Percentiles rank a stretch among this genome's conserved stretches.
Evolutionary conservation across 2,797 vertebrate species (phyloP).

Genomic region (Liasis olivaceus): DNA sequence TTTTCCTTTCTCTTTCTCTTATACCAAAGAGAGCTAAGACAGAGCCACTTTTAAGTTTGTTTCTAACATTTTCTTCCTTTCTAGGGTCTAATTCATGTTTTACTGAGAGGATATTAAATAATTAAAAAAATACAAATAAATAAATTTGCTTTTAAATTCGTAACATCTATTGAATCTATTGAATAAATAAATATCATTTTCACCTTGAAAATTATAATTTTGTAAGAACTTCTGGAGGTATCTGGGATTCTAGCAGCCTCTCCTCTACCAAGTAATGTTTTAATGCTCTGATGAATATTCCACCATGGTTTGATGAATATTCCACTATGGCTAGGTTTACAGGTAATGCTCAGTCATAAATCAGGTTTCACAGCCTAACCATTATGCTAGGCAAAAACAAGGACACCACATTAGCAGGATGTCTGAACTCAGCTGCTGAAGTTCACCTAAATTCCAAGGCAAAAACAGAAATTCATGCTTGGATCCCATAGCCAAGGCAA

Average conservation of each 20-base stretch:
- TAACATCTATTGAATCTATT: neutral
- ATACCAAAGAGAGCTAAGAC: too few relatives aligned
- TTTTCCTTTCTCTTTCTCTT: too few relatives aligned
- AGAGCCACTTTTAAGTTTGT: too few relatives aligned
- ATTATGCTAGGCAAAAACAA: neutral
- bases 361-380: neutral
- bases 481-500: neutral
- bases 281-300: neutral
- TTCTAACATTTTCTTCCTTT: too few relatives aligned
- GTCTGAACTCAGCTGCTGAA: neutral
- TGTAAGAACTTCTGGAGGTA: neutral
- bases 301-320: neutral
- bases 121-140: too few relatives aligned
- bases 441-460: neutral
- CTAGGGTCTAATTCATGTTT: too few relatives aligned
- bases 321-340: neutral
- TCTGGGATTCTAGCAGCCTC: neutral
- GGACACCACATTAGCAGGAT: neutral
- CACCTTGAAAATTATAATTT: neutral
- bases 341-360: neutral
- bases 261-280: neutral
- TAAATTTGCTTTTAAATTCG: too few relatives aligned
- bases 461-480: neutral
- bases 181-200: neutral
- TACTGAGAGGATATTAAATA: too few relatives aligned